phyloP scores from a whole-genome alignment of 2,888 invertebrate species.

The Thalpophila matura region DNA sequence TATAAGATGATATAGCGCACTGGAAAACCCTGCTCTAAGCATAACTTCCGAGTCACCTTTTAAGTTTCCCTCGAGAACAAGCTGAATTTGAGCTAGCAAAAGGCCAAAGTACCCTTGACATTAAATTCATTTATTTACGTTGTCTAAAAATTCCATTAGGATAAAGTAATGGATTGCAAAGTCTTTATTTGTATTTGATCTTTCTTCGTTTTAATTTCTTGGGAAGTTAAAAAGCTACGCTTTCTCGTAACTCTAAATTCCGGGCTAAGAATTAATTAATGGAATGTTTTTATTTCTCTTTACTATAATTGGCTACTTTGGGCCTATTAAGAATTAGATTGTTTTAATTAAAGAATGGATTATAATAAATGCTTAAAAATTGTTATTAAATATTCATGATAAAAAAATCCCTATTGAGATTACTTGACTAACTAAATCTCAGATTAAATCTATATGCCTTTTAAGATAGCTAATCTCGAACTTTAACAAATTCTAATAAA shows the following conservation, averaged over 20 bases:
- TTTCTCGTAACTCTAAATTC: conserved; percentile 6
- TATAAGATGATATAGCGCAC: too few relatives aligned
- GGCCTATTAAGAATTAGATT: too few relatives aligned
- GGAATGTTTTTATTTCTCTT: neutral
- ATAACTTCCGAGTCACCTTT: neutral
- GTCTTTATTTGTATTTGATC: conserved; percentile 35
- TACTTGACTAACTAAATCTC: neutral
- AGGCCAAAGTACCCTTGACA: conserved; percentile 1
- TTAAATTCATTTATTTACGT: conserved; percentile 8
- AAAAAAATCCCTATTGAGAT: neutral
- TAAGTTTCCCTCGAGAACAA: neutral
- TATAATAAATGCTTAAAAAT: too few relatives aligned
- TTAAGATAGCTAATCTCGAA: conserved; percentile 2
- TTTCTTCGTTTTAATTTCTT: conserved; percentile 16
- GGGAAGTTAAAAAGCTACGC: conserved; percentile 19
- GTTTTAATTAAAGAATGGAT: neutral
- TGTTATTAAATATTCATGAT: too few relatives aligned
- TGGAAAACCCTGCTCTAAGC: too few relatives aligned
- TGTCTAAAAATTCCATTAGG: conserved; percentile 11
- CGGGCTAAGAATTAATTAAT: conserved; percentile 4
- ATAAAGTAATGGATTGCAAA: conserved; percentile 17
- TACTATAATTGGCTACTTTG: too few relatives aligned
- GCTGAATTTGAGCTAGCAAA: neutral
- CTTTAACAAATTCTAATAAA: conserved; percentile 6
- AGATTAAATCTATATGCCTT: neutral